Evolutionary conservation across 2,888 invertebrate species (phyloP).

Genomic region (Stegana nigrithorax): DNA sequence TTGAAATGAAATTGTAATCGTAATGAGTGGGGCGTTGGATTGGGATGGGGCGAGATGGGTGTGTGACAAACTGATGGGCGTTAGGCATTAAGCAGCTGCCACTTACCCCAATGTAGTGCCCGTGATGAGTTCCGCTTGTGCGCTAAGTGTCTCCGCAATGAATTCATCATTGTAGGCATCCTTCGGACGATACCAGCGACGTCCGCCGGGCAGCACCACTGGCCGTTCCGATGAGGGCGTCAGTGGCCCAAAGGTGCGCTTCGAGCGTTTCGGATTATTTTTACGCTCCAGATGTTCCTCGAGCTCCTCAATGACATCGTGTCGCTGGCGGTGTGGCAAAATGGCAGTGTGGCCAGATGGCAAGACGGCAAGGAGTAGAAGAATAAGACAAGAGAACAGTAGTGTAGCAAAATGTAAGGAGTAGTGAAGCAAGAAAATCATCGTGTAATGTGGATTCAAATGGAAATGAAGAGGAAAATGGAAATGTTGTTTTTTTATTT

Average conservation of each 20-base stretch:
- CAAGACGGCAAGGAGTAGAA: not conserved
- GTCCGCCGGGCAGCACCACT: slow-evolving; percentile 81
- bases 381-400: too few relatives aligned
- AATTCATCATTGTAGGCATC: slow-evolving; percentile 91
- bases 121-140: slow-evolving; percentile 87
- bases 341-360: slow-evolving; percentile 3
- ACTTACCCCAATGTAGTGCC: slow-evolving; percentile 87
- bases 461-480: not conserved
- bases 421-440: slow-evolving; percentile 24
- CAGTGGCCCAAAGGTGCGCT: slow-evolving; percentile 72
- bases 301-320: slow-evolving; percentile 70
- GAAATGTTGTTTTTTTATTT: slow-evolving; percentile 3
- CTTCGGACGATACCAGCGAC: slow-evolving; percentile 83
- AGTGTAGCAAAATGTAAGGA: slow-evolving; percentile 41
- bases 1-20: too few relatives aligned
- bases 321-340: slow-evolving; percentile 49
- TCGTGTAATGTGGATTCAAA: not conserved
- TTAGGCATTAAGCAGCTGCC: not conserved
- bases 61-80: not conserved
- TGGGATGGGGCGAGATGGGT: too few relatives aligned
- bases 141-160: slow-evolving; percentile 85
- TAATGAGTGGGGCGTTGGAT: too few relatives aligned
- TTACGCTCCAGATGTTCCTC: slow-evolving; percentile 69
- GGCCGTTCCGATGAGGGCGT: slow-evolving; percentile 78
- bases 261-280: slow-evolving; percentile 70